Percentiles rank a stretch among this genome's conserved stretches.
Conservation (phyloP, 1,140 invertebrate species). For the Drosophila miranda region DNA sequence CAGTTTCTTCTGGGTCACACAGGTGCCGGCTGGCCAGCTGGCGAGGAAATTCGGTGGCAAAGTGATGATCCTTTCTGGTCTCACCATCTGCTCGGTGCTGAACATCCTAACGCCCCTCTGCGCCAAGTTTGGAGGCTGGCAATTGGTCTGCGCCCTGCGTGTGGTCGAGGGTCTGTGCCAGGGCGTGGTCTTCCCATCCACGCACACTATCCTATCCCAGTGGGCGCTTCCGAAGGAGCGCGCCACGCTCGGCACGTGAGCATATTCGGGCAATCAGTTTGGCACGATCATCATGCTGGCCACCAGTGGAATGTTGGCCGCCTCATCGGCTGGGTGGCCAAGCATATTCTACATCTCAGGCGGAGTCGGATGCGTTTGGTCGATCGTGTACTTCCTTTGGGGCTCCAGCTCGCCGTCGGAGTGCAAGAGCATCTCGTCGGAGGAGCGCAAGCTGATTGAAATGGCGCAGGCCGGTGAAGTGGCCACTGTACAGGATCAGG, state of each 20-base stretch:
- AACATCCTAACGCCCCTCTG: slow-evolving; percentile 82
- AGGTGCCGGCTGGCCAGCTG: slow-evolving; percentile 88
- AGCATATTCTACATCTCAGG: slow-evolving; percentile 91
- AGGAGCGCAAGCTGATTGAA: slow-evolving; percentile 87
- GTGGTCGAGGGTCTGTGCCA: slow-evolving; percentile 90
- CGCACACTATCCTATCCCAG: slow-evolving; percentile 90
- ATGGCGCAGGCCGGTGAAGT: slow-evolving; percentile 41
- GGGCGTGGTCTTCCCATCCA: slow-evolving; percentile 90
- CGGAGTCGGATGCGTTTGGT: slow-evolving; percentile 85
- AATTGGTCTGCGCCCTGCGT: slow-evolving; percentile 85
- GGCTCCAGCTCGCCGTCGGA: slow-evolving; percentile 87
- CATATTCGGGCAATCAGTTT: slow-evolving; percentile 87
- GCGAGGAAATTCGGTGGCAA: slow-evolving; percentile 87
- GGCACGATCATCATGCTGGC: slow-evolving; percentile 89
- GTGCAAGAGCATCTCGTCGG: slow-evolving; percentile 84
- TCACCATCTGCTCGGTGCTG: slow-evolving; percentile 83
- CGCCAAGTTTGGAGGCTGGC: slow-evolving; percentile 83
- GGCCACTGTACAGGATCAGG: slow-evolving; percentile 14
- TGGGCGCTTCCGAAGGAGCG: slow-evolving; percentile 87
- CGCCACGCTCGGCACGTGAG: slow-evolving; percentile 84
- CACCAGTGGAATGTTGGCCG: slow-evolving; percentile 86
- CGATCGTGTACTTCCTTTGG: slow-evolving; percentile 85
- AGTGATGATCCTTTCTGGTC: slow-evolving; percentile 84
- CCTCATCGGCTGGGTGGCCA: slow-evolving; percentile 88
- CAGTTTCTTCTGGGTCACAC: slow-evolving; percentile 87